These are phyloP conservation scores for Sarcophaga peregrina DNA, from an alignment of 1,140 invertebrate genomes.

Conservation along the genomic window DNA sequence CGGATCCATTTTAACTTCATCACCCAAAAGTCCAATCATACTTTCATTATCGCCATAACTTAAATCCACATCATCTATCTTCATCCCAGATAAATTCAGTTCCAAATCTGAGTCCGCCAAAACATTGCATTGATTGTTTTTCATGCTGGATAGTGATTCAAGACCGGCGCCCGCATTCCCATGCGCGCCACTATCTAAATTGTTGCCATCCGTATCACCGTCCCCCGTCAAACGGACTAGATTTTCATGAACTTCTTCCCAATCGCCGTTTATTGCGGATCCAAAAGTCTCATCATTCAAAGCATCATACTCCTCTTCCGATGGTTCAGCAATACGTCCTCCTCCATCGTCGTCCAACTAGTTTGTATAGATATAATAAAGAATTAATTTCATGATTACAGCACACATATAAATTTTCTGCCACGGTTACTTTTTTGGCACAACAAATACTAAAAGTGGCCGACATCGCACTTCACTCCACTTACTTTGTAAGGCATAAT, in stretches of 20 bases:
- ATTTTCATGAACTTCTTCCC: constrained; percentile 71
- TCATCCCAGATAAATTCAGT: constrained; percentile 70
- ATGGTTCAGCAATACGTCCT: constrained; percentile 71
- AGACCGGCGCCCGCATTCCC: neutral
- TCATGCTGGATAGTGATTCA: neutral
- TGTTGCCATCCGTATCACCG: neutral
- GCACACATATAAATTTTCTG: constrained; percentile 19
- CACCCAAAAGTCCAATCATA: constrained; percentile 47
- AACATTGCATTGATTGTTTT: neutral
- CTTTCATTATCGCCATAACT: constrained; percentile 65
- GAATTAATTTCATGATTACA: constrained; percentile 3
- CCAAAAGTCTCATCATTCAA: constrained; percentile 93
- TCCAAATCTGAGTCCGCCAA: constrained; percentile 59
- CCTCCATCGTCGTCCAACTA: constrained; percentile 70
- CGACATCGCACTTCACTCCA: neutral
- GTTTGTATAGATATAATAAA: neutral
- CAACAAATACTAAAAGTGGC: neutral
- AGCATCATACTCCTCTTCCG: constrained; percentile 88
- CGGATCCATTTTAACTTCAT: constrained; percentile 63
- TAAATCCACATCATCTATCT: constrained; percentile 70
- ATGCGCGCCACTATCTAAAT: constrained; percentile 21
- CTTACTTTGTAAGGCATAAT: neutral
- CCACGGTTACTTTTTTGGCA: constrained; percentile 14
- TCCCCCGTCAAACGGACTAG: constrained; percentile 58
- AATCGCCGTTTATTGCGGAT: constrained; percentile 75